Base-by-base conservation (phyloP, 2,888 invertebrate species). In the Drosophila multiciliata region DNA sequence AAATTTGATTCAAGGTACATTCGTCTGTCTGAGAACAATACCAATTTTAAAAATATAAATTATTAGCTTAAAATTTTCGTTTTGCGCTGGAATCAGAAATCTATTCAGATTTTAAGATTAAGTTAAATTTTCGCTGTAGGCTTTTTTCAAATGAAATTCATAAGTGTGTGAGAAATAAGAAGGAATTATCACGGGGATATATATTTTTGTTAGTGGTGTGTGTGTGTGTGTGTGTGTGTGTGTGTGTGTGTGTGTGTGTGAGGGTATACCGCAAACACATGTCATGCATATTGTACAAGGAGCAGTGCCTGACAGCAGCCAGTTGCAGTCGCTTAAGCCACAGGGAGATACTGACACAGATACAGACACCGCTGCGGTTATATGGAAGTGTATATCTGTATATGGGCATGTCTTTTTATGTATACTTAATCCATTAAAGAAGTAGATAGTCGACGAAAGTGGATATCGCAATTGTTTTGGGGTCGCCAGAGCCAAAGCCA, bases 271-370 rank as follows among this genome's bases (percentile, higher is more conserved):
- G 55, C 70, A 20, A 26, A 38, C 38, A 71, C 72, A 78, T 73
- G 70, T 81, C 71, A 72, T 77, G 67, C 81, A 80, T 57, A 70
- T 69, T 80, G 76, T 66, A 80, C 63, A 48, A 67, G 61, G n/a
- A 54, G 54, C 50, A 29, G 66, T 45, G 7, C 55, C 65, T 68
- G 83, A 74, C 78, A 81, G 68, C 67, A 77, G 74, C 48, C 81
- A 76, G 76, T 53, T 78, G 71, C 74, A 80, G 72, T 54, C 32
- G 54, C 36, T 26, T 20, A 35, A 63, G 70, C 58, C 59, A 70
- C 78, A 80, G 12, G 5, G 17, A 57, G 57, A 29, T 29, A 40
- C 54, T 2, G n/a, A 12, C 26, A 38, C 4, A 55, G n/a, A 17
- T 38, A 38, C 36, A 26, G 26, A 52, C 26, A 26, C n/a, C n/a